Conservation (phyloP, 2,888 invertebrate species). For the Epinotia demarniana region DNA sequence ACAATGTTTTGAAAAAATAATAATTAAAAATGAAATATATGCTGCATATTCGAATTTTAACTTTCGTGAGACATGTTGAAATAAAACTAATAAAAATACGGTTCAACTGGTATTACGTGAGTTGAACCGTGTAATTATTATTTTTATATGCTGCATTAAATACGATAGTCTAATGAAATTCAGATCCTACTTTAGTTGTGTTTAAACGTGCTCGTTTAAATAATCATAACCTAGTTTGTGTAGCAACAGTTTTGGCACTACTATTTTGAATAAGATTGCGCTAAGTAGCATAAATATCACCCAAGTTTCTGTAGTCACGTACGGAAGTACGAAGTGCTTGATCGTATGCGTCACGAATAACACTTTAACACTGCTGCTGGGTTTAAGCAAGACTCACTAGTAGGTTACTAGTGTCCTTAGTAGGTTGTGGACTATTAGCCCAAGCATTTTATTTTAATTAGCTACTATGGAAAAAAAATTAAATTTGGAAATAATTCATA, state of each 20-base stretch:
- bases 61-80: no score
- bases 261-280: slow-evolving; percentile 30
- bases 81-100: no score
- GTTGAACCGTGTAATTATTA: no score
- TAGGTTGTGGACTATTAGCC: no score
- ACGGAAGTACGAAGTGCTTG: background rate
- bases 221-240: slow-evolving; percentile 7
- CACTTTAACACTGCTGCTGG: slow-evolving; percentile 8
- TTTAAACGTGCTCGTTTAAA: background rate
- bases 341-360: slow-evolving; percentile 22
- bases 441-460: no score
- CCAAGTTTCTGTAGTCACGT: slow-evolving; percentile 40
- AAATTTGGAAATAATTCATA: no score
- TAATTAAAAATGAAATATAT: background rate
- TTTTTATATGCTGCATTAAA: no score
- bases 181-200: background rate
- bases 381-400: slow-evolving; percentile 1
- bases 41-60: no score
- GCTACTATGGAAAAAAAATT: no score
- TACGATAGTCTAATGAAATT: background rate
- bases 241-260: slow-evolving; percentile 17
- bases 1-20: no score
- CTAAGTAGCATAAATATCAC: slow-evolving; percentile 35
- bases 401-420: no score
- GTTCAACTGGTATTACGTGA: no score